These are phyloP conservation scores for Thaumetopoea pityocampa DNA, from an alignment of 1,140 invertebrate species.

Conservation along the genomic window DNA sequence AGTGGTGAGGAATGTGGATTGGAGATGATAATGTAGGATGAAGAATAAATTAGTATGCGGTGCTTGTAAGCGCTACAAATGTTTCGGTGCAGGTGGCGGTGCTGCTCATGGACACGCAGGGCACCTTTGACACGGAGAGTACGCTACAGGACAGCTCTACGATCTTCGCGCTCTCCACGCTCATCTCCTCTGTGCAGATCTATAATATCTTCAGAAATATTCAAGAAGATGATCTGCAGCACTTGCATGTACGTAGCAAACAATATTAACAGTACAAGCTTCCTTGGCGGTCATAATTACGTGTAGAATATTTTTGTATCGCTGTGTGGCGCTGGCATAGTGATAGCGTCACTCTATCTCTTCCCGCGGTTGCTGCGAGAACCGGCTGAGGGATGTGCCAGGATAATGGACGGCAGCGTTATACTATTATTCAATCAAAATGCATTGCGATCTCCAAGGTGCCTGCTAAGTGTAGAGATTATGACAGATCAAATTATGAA, in stretches of 20 bases:
- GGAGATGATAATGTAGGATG: not conserved
- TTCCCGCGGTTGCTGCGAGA: no score
- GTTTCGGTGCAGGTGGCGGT: conserved; percentile 81
- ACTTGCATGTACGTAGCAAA: conserved; percentile 80
- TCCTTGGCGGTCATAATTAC: not conserved
- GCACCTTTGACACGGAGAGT: conserved; percentile 95
- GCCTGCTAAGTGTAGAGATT: no score
- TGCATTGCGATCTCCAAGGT: no score
- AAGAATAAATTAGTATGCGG: not conserved
- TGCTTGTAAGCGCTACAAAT: not conserved
- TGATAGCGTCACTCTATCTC: no score
- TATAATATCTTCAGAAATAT: conserved; percentile 95
- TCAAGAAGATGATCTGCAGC: conserved; percentile 95
- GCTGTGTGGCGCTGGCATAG: no score
- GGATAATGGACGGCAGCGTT: no score
- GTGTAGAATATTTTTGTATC: no score
- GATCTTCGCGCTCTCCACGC: conserved; percentile 94
- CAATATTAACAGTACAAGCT: not conserved
- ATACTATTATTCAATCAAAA: no score
- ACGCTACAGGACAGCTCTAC: conserved; percentile 96
- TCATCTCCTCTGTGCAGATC: conserved; percentile 94
- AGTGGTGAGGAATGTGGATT: not conserved
- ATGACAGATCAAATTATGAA: no score
- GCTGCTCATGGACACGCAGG: conserved; percentile 95
- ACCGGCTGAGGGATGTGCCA: no score